phyloP scores from a whole-genome alignment of 2,797 vertebrate species.

The Hyperoplus lanceolatus region DNA sequence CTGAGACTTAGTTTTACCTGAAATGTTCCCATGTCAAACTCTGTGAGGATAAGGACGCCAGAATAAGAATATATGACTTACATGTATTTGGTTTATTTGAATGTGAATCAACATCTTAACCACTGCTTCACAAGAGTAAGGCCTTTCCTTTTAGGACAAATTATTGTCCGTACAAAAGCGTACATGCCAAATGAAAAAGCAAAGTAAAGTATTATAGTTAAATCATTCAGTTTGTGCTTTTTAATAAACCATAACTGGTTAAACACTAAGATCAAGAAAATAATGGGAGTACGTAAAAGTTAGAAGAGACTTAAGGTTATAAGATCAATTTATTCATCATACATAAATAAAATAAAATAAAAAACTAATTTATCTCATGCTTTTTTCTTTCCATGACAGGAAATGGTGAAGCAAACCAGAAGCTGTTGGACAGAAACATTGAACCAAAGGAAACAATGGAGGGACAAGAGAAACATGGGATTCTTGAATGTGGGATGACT shows the following conservation, averaged over 20 bases:
- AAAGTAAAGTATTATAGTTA: not conserved
- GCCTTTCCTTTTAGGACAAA: not conserved
- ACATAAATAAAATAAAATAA: not conserved
- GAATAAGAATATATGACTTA: too few relatives aligned
- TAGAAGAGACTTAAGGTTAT: not conserved
- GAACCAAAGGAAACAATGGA: conserved; percentile 32
- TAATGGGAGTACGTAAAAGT: not conserved
- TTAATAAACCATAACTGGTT: not conserved
- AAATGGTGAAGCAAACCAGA: conserved; percentile 33
- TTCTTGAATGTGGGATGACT: conserved; percentile 30
- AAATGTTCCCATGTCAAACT: not conserved
- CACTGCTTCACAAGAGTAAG: not conserved
- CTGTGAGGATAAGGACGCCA: not conserved
- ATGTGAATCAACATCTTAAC: not conserved
- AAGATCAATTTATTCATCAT: not conserved
- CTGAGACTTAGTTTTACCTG: too few relatives aligned
- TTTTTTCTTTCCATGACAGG: conserved; percentile 46
- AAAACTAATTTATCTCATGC: not conserved
- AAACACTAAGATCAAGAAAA: not conserved
- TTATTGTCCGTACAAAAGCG: not conserved
- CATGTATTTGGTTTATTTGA: not conserved
- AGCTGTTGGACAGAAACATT: conserved; percentile 22
- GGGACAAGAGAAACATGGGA: conserved; percentile 26
- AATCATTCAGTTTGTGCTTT: not conserved
- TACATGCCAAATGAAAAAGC: not conserved